phyloP scores from a whole-genome alignment of 1,140 invertebrate species.

The Streblospio benedicti region DNA sequence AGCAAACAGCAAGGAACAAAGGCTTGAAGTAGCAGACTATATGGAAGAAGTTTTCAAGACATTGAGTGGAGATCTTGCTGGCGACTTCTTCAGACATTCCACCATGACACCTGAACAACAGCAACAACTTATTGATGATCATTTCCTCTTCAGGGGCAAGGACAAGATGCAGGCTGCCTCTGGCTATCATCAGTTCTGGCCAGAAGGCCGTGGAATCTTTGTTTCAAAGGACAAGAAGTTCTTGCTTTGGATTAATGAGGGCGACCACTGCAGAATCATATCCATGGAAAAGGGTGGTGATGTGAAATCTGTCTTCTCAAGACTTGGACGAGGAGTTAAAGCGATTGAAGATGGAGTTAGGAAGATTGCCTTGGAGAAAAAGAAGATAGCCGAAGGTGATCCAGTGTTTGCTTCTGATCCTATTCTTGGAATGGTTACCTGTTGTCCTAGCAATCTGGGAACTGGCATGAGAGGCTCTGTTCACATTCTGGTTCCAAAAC shows the following conservation, averaged over 20 bases:
- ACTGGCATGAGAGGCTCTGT: slow-evolving; percentile 11
- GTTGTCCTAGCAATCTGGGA: slow-evolving; percentile 14
- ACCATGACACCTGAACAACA: slow-evolving; percentile 30
- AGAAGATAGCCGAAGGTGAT: too few species aligned
- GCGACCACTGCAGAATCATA: slow-evolving; percentile 93
- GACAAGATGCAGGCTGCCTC: background rate
- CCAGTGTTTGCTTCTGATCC: too few species aligned
- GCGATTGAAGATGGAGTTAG: too few species aligned
- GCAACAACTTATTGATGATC: slow-evolving; percentile 10
- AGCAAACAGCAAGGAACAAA: too few species aligned
- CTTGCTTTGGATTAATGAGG: slow-evolving; percentile 96
- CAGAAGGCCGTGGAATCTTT: slow-evolving; percentile 18
- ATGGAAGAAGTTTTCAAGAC: too few species aligned
- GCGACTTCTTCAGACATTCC: slow-evolving; percentile 36
- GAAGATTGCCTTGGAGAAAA: too few species aligned
- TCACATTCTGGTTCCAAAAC: slow-evolving; percentile 4
- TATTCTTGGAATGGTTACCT: slow-evolving; percentile 5
- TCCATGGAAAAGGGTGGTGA: slow-evolving; percentile 94
- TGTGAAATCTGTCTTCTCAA: slow-evolving; percentile 70
- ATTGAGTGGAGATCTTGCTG: slow-evolving; percentile 33
- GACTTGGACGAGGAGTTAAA: slow-evolving; percentile 51
- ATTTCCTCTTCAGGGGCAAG: background rate
- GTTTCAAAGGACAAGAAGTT: slow-evolving; percentile 80
- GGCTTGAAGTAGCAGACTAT: too few species aligned
- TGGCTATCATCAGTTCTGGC: slow-evolving; percentile 15